These are phyloP conservation scores for Elaphurus davidianus DNA, from an alignment of 2,113 vertebrate species.

Conservation along the genomic window DNA sequence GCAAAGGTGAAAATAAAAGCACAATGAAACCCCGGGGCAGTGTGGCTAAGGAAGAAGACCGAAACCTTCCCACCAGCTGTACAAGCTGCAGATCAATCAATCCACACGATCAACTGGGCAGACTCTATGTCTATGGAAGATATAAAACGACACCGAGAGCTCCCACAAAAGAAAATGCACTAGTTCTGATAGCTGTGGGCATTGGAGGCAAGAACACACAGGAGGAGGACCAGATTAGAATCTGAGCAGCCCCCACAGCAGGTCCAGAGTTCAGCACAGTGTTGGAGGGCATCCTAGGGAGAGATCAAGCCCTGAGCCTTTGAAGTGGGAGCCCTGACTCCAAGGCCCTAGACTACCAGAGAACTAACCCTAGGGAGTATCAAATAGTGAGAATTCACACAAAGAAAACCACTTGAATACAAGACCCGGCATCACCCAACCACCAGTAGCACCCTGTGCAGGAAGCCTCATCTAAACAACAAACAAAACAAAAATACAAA, in stretches of 20 bases:
- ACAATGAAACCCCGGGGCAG: background rate
- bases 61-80: background rate
- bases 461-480: too few species aligned
- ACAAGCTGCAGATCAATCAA: background rate
- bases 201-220: background rate
- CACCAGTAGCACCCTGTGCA: too few species aligned
- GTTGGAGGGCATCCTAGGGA: background rate
- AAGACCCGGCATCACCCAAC: too few species aligned
- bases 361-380: background rate
- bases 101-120: background rate
- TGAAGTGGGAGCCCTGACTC: background rate
- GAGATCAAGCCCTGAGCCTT: background rate
- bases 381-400: too few species aligned
- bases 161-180: background rate
- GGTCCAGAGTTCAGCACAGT: background rate
- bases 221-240: background rate
- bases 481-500: too few species aligned
- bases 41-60: background rate
- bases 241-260: background rate
- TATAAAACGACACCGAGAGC: background rate
- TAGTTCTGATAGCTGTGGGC: background rate
- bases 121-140: background rate
- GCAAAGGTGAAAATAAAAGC: too few species aligned
- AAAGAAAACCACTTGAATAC: too few species aligned
- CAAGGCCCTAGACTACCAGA: background rate